phyloP scores from a whole-genome alignment of 2,888 invertebrate genomes.

The Leucoptera coffeella region DNA sequence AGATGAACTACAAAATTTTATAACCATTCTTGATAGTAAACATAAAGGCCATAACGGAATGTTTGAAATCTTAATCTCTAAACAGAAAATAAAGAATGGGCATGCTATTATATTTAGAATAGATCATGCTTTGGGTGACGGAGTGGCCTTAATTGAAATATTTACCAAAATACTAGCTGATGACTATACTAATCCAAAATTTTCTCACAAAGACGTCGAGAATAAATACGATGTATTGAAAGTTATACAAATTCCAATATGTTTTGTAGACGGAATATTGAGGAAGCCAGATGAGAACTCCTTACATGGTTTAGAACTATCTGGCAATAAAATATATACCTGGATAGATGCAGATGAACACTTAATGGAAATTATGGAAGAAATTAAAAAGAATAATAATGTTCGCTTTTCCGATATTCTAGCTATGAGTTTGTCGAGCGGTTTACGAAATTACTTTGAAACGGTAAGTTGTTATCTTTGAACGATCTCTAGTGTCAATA shows the following conservation, averaged over 20 bases:
- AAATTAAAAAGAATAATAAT: constrained; percentile 17
- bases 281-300: constrained; percentile 23
- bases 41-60: too few relatives aligned
- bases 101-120: constrained; percentile 44
- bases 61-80: constrained; percentile 44
- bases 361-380: constrained; percentile 21
- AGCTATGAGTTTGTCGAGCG: constrained; percentile 35
- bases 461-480: constrained; percentile 22
- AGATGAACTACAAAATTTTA: constrained; percentile 24
- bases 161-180: constrained; percentile 37
- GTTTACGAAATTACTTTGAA: constrained; percentile 28
- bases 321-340: constrained; percentile 29
- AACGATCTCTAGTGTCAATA: too few relatives aligned
- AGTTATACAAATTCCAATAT: constrained; percentile 13
- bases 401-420: constrained; percentile 38
- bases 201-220: too few relatives aligned
- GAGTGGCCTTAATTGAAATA: constrained; percentile 38
- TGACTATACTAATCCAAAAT: too few relatives aligned
- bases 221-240: constrained; percentile 11
- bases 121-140: constrained; percentile 51
- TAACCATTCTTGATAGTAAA: too few relatives aligned
- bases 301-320: constrained; percentile 31
- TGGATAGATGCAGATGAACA: constrained; percentile 27
- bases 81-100: constrained; percentile 13
- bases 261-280: constrained; percentile 16